Percentiles rank a stretch among this genome's conserved stretches.
These are phyloP conservation scores for Hemiprocne comata DNA, from an alignment of 2,113 vertebrate species.

Conservation along the genomic window DNA sequence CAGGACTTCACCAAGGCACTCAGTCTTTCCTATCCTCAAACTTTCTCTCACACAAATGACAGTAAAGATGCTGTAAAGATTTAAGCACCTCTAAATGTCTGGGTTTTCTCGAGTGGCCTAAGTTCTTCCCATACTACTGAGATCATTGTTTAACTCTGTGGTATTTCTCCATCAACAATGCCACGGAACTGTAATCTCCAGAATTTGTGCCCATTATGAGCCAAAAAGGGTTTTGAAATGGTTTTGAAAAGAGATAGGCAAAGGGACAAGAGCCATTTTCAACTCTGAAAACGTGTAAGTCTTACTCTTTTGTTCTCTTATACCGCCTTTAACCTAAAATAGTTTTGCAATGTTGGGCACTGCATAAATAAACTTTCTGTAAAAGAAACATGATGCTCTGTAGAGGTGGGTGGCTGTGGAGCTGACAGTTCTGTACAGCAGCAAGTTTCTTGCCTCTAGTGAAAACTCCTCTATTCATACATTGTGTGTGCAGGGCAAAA, in stretches of 20 bases:
- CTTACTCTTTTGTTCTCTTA: background rate
- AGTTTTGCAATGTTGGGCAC: background rate
- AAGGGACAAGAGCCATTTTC: background rate
- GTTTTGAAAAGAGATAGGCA: background rate
- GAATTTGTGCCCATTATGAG: background rate
- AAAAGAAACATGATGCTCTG: background rate
- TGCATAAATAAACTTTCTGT: background rate
- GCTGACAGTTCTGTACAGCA: background rate
- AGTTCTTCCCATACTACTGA: background rate
- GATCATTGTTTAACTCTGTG: background rate
- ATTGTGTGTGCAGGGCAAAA: background rate
- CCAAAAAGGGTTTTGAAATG: background rate
- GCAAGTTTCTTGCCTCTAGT: background rate
- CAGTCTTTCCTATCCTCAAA: background rate
- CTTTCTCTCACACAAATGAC: background rate
- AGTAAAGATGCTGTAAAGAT: background rate
- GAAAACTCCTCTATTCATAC: background rate
- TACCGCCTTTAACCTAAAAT: background rate
- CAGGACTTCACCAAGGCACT: background rate
- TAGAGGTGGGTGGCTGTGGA: background rate
- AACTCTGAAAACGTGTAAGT: background rate
- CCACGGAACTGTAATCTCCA: background rate
- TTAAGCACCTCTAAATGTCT: background rate
- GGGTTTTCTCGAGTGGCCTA: background rate
- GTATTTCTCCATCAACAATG: background rate